Evolutionary conservation across 2,797 vertebrate species (phyloP), one percentile per base, ranked within the genome.

Genomic region (Adrianichthys oophorus): DNA sequence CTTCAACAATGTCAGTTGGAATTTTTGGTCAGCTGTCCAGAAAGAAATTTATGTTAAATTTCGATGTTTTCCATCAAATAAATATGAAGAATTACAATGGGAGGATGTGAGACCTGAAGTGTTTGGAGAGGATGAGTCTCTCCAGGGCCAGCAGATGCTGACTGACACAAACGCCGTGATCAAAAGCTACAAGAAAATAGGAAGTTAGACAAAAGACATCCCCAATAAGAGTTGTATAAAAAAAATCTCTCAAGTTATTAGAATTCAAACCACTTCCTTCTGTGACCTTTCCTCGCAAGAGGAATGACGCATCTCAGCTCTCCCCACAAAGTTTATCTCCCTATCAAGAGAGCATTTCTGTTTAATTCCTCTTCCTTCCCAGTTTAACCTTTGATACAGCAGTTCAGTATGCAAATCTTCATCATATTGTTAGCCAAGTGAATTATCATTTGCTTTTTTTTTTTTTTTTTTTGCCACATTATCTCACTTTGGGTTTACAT

Each of bases 401-500:
- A 55, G 65, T 79, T 84, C 78, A 59, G 50, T 83, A 89, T 90
- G 85, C 84, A 88, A 89, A 89, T 87, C 41, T 49, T 57, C 68
- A 56, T 78, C 72, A 82, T 84, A 85, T 83, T 87, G 82, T 87
- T 82, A 74, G 70, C 62, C 74, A 82, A 75, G 70, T 80, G 73
- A 88, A 88, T 90, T 89, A 89, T 69, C 85, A 86, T 88, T 87
- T 76, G 75, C 64, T 74, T 74, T 76, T 26, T 26, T 21, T 23
- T 19, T 21, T 23, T 19, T 21, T 71, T 56, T 56, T 72, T 70
- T 52, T 53, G 24, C 68, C 52, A 74, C 64, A 86, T 90, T 87
- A 91, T 90, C 88, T 88, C 76, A 88, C 78, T 85, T 88, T 87
- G 69, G 71, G 83, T 89, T 90, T 89, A 91, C 87, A 89, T 87